These are phyloP conservation scores for Smittia aterrima DNA, from an alignment of 2,888 invertebrate species.

Conservation along the genomic window DNA sequence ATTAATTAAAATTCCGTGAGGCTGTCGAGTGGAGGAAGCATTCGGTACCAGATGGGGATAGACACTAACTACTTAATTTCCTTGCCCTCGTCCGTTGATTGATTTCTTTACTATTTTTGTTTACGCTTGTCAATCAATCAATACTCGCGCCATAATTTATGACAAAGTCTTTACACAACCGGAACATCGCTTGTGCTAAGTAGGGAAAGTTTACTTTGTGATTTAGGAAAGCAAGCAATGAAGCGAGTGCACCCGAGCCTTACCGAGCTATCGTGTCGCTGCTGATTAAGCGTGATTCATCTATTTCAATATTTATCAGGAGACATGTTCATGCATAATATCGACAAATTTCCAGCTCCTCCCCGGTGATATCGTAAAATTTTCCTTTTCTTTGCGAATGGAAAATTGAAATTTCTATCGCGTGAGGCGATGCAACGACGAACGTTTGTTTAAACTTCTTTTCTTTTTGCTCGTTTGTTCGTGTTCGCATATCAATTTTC, in stretches of 20 bases:
- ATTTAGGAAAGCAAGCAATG: background rate
- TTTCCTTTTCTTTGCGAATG: background rate
- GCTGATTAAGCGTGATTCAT: background rate
- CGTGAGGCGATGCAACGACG: constrained; percentile 5
- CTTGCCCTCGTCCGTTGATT: background rate
- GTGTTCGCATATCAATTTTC: too few species aligned
- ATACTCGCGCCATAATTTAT: background rate
- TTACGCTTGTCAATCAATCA: background rate
- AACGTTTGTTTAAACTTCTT: background rate
- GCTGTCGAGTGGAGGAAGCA: background rate
- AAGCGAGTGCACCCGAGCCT: background rate
- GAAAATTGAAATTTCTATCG: constrained; percentile 10
- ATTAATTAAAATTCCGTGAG: background rate
- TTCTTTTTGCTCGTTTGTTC: too few species aligned
- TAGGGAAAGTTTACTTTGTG: background rate
- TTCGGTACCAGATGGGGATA: background rate
- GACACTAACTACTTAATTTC: background rate
- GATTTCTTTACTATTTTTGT: background rate
- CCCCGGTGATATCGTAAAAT: background rate
- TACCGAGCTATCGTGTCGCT: background rate
- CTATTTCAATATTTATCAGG: background rate
- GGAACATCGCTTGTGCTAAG: background rate
- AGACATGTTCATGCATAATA: constrained; percentile 3
- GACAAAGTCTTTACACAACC: background rate
- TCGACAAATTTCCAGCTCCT: background rate